phyloP scores from a whole-genome alignment of 2,888 invertebrate genomes.

The Rhodophaea formosa region DNA sequence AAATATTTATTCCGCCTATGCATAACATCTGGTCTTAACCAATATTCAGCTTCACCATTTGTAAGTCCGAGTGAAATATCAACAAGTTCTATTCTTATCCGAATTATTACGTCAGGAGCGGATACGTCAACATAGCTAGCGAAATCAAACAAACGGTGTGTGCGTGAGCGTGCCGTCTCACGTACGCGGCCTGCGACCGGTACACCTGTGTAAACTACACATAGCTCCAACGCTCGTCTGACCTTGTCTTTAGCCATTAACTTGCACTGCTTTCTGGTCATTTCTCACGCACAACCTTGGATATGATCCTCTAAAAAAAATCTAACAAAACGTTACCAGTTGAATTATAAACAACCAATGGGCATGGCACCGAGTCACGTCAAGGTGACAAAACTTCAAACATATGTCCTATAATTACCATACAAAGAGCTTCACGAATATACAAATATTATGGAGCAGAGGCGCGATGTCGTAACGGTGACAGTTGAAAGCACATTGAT shows the following conservation, averaged over 20 bases:
- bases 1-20: background rate
- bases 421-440: slow-evolving; percentile 28
- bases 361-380: slow-evolving; percentile 5
- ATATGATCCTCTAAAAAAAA: too few species aligned
- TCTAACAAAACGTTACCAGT: too few species aligned
- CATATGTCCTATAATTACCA: slow-evolving; percentile 26
- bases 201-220: slow-evolving; percentile 44
- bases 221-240: slow-evolving; percentile 17
- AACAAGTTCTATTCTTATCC: background rate
- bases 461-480: slow-evolving; percentile 44
- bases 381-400: slow-evolving; percentile 26
- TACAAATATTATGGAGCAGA: slow-evolving; percentile 37
- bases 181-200: slow-evolving; percentile 25
- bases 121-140: slow-evolving; percentile 5
- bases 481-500: slow-evolving; percentile 61
- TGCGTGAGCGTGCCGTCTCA: slow-evolving; percentile 26
- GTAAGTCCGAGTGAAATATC: background rate
- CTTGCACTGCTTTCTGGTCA: background rate
- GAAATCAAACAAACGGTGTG: slow-evolving; percentile 16
- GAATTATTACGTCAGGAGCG: slow-evolving; percentile 9
- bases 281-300: background rate
- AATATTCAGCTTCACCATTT: background rate
- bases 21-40: background rate
- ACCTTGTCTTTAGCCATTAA: slow-evolving; percentile 41
- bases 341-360: background rate